Conservation (phyloP, 2,888 invertebrate species). For the Antheraea assamensis region DNA sequence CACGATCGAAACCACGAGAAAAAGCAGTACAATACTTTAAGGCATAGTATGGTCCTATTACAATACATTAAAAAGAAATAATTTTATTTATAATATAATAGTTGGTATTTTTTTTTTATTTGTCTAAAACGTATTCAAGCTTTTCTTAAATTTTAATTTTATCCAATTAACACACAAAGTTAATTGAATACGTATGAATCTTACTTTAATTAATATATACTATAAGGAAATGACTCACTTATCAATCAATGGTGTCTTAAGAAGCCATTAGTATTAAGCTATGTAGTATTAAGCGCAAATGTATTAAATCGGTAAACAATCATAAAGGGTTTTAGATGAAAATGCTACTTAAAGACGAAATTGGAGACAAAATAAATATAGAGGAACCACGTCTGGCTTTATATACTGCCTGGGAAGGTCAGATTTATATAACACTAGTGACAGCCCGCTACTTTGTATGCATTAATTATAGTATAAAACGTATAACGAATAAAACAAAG, state of each 20-base stretch:
- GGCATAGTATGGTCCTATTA: too few species aligned
- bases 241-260: neutral
- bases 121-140: neutral
- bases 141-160: neutral
- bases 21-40: too few species aligned
- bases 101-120: neutral
- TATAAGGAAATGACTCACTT: neutral
- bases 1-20: too few species aligned
- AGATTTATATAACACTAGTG: too few species aligned
- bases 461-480: too few species aligned
- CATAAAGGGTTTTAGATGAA: neutral
- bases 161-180: neutral
- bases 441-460: too few species aligned
- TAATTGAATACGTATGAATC: neutral
- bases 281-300: neutral
- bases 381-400: neutral
- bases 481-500: too few species aligned
- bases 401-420: neutral
- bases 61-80: too few species aligned
- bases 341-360: neutral
- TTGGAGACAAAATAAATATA: neutral
- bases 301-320: neutral
- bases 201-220: neutral
- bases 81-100: too few species aligned
- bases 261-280: too few species aligned